A percentile compares a stretch with the other conserved stretches of the same genome.
These are phyloP conservation scores for Aphidius colemani DNA, from an alignment of 2,888 invertebrate species.

Conservation along the genomic window DNA sequence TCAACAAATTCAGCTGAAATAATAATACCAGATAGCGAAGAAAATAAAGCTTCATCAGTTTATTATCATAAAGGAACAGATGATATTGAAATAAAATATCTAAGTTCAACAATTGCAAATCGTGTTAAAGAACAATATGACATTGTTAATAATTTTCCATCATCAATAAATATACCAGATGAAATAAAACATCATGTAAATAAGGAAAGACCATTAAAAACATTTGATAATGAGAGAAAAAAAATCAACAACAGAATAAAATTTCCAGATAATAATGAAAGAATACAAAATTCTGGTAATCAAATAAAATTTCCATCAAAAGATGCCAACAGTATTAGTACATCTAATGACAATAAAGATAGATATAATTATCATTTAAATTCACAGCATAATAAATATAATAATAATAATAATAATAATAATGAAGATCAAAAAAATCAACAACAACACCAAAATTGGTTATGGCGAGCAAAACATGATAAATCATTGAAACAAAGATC, in stretches of 20 bases:
- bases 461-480: constrained; percentile 7
- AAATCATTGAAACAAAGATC: constrained; percentile 37
- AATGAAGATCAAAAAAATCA: no score
- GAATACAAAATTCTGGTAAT: constrained; percentile 30
- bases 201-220: constrained; percentile 5
- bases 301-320: constrained; percentile 49
- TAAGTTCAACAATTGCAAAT: constrained; percentile 4
- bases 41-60: no score
- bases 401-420: no score
- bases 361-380: constrained; percentile 36
- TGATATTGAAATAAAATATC: constrained; percentile 19
- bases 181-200: neutral
- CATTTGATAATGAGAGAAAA: constrained; percentile 7
- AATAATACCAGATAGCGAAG: constrained; percentile 9
- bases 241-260: constrained; percentile 29
- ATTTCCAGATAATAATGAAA: constrained; percentile 39
- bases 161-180: constrained; percentile 14
- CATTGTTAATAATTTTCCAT: constrained; percentile 1
- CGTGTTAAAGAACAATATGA: constrained; percentile 23
- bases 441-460: no score
- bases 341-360: constrained; percentile 45
- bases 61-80: constrained; percentile 7
- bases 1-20: constrained; percentile 33
- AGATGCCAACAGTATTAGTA: constrained; percentile 53
- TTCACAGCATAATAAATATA: constrained; percentile 18